Conservation (phyloP, 2,113 vertebrate genomes). For the Pycnonotus jocosus region DNA sequence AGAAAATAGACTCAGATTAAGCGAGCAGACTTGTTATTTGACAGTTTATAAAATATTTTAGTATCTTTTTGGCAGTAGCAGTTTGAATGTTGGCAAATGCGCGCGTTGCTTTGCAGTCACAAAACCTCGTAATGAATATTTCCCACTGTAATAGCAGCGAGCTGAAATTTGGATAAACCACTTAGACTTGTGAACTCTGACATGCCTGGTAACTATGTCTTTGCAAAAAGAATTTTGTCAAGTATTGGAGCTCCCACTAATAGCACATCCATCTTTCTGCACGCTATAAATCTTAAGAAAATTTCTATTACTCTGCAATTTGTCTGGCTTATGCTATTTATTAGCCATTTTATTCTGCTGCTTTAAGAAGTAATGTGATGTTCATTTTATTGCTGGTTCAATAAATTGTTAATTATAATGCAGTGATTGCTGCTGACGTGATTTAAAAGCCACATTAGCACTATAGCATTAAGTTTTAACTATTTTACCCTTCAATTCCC, state of each 20-base stretch:
- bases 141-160: conserved; percentile 76
- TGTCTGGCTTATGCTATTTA: conserved; percentile 89
- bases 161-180: conserved; percentile 81
- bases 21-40: conserved; percentile 79
- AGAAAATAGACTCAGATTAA: conserved; percentile 77
- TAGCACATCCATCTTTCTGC: conserved; percentile 87
- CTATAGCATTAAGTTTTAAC: conserved; percentile 88
- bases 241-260: conserved; percentile 81
- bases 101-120: conserved; percentile 71
- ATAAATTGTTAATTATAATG: conserved; percentile 93
- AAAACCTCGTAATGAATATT: conserved; percentile 77
- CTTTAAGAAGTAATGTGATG: conserved; percentile 88
- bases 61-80: conserved; percentile 80
- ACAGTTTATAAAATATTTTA: conserved; percentile 84
- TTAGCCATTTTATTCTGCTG: conserved; percentile 88
- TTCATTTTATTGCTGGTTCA: conserved; percentile 90
- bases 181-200: conserved; percentile 83
- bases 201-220: conserved; percentile 80
- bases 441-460: conserved; percentile 89
- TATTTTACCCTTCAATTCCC: conserved; percentile 86
- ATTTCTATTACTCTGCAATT: conserved; percentile 90
- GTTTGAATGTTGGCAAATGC: conserved; percentile 77
- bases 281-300: conserved; percentile 86
- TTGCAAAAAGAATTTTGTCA: conserved; percentile 80
- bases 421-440: conserved; percentile 87